phyloP scores from a whole-genome alignment of 2,113 vertebrate genomes.

The Cochlearius cochlearius region DNA sequence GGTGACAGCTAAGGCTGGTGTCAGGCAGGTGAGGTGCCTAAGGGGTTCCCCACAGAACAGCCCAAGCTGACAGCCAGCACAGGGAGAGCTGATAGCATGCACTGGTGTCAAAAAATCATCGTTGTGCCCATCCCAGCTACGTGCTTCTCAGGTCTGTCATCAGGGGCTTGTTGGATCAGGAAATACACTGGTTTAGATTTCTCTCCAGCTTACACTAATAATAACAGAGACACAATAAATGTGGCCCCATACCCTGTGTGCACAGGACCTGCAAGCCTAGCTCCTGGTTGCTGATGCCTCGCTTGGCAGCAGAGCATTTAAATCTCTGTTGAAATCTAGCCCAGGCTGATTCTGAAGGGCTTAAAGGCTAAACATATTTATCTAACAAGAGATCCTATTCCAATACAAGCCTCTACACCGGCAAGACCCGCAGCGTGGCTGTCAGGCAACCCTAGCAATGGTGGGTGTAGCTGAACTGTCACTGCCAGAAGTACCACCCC shows the following conservation, averaged over 20 bases:
- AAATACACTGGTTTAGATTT: background rate
- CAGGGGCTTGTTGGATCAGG: background rate
- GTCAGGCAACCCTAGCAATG: background rate
- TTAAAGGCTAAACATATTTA: background rate
- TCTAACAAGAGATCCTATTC: background rate
- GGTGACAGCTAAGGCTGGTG: background rate
- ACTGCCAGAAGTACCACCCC: background rate
- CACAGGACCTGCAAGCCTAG: background rate
- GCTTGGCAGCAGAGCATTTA: background rate
- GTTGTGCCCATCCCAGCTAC: background rate
- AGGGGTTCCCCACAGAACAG: background rate
- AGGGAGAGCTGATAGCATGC: background rate
- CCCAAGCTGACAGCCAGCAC: background rate
- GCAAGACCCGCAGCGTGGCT: background rate
- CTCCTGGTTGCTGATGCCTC: background rate
- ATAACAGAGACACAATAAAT: background rate
- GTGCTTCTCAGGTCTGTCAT: background rate
- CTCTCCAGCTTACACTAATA: background rate
- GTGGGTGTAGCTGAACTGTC: background rate
- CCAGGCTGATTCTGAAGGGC: background rate
- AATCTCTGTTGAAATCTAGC: background rate
- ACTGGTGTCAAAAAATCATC: background rate
- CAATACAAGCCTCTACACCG: background rate
- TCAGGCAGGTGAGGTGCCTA: background rate
- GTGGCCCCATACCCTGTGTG: background rate